Conservation (phyloP, 2,797 vertebrate species). For the Aldrovandia affinis region DNA sequence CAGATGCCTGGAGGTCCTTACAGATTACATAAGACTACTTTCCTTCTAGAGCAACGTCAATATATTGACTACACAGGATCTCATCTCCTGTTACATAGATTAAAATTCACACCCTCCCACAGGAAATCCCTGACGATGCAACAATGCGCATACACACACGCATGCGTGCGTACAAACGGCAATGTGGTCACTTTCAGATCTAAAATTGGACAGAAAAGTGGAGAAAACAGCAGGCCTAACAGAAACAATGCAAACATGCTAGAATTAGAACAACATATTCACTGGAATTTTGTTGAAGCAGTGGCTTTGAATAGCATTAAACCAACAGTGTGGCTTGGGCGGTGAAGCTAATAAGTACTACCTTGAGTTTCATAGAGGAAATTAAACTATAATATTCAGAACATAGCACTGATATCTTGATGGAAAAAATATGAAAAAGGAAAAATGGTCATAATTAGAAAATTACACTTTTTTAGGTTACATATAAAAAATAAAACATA, state of each 20-base stretch:
- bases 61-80: constrained; percentile 30
- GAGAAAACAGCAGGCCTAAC: neutral
- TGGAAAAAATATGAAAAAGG: too few relatives aligned
- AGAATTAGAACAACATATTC: neutral
- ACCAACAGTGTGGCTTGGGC: neutral
- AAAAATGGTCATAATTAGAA: too few relatives aligned
- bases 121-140: constrained; percentile 20
- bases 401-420: neutral
- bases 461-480: too few relatives aligned
- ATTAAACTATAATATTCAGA: neutral
- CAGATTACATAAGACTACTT: constrained; percentile 25
- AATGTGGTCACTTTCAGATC: neutral
- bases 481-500: too few relatives aligned
- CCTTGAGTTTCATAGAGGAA: neutral
- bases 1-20: neutral
- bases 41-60: constrained; percentile 1
- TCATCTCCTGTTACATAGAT: constrained; percentile 25
- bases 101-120: constrained; percentile 22
- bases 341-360: neutral
- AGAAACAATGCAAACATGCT: neutral
- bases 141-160: neutral
- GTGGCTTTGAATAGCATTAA: neutral
- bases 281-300: neutral
- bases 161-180: neutral
- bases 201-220: neutral